Evolutionary conservation across 2,797 vertebrate genomes (phyloP), one percentile per base, ranked within the genome.

Genomic region (Perodicticus potto): DNA sequence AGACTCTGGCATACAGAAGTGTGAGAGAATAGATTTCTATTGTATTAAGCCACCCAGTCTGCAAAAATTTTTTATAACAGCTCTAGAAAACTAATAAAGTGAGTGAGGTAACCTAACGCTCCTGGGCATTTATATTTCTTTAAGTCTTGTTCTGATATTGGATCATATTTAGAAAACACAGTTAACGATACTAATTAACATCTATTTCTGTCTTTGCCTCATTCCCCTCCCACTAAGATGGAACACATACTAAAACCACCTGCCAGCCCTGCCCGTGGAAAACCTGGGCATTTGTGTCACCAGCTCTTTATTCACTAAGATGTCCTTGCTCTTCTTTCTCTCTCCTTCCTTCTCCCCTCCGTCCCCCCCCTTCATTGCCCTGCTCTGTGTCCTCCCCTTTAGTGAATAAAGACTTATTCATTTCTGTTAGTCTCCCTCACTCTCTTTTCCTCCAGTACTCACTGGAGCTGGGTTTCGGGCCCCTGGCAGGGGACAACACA

Each of bases 391-490:
- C 16, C 16, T 53, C 89, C 92, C 40, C 27, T 25, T 3, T 83
- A 40, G 5, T 40, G 40, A 40, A 40, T 40, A 40, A 40, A 40
- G 40, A 40, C 49, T 59, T 16, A 27, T n/a, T 2, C 55, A 11
- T 78, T 61, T 72, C 63, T 45, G 19, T 63, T n/a, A 16, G 3
- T 27, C 34, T 53, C 67, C 93, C 76, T 97, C 95, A n/a, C n/a
- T 61, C 63, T 77, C 13, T 72, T n/a, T 23, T 43, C 19, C 32
- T 53, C 59, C 67, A 67, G 0, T 6, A 22, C 27, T 72, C 59
- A 49, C 14, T 5, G 20, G 57, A 10, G 25, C 17, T 57, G 22
- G 25, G 37, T 3, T 72, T 10, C 78, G 7, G 13, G 70, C 45
- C n/a, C n/a, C 69, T 17, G 2, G 57, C 29, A 37, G 40, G 29